Conservation (phyloP, 2,797 vertebrate genomes). For the Champsocephalus gunnari region DNA sequence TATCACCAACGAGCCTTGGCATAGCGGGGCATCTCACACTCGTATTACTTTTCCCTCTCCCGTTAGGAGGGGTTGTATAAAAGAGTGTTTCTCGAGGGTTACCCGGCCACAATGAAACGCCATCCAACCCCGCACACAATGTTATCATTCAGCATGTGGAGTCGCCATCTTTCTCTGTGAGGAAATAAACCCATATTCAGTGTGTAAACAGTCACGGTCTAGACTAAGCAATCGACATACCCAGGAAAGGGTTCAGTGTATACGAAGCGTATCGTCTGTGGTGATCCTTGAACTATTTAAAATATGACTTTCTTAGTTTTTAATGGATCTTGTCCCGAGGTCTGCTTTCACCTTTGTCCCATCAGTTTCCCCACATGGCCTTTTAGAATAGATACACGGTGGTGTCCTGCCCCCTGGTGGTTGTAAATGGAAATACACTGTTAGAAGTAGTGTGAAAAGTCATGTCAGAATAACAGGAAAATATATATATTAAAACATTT, state of each 20-base stretch:
- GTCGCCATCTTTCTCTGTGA: conserved; percentile 33
- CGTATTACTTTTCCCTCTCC: conserved; percentile 44
- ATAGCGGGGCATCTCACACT: conserved; percentile 49
- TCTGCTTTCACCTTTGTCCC: conserved; percentile 9
- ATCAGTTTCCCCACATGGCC: not conserved
- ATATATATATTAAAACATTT: not conserved
- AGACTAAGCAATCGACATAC: conserved; percentile 9
- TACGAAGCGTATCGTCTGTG: not conserved
- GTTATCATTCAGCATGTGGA: conserved; percentile 61
- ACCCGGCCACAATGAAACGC: conserved; percentile 65
- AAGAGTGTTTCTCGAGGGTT: conserved; percentile 64
- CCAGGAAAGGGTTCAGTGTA: not conserved
- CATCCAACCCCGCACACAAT: conserved; percentile 61
- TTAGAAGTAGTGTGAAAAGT: not conserved
- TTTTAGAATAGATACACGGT: conserved; percentile 25
- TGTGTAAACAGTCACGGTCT: conserved; percentile 47
- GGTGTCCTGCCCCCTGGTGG: conserved; percentile 73
- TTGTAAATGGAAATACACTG: conserved; percentile 15
- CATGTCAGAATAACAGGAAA: not conserved
- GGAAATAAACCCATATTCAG: conserved; percentile 34
- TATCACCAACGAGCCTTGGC: conserved; percentile 49
- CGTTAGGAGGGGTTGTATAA: conserved; percentile 46
- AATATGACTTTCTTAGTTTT: not conserved
- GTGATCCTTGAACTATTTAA: conserved; percentile 11
- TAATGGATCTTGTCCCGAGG: conserved; percentile 2